A percentile compares a stretch with the other conserved stretches of the same genome.
Evolutionary conservation across 2,797 vertebrate species (phyloP).

Genomic region (Chelidonichthys spinosus): DNA sequence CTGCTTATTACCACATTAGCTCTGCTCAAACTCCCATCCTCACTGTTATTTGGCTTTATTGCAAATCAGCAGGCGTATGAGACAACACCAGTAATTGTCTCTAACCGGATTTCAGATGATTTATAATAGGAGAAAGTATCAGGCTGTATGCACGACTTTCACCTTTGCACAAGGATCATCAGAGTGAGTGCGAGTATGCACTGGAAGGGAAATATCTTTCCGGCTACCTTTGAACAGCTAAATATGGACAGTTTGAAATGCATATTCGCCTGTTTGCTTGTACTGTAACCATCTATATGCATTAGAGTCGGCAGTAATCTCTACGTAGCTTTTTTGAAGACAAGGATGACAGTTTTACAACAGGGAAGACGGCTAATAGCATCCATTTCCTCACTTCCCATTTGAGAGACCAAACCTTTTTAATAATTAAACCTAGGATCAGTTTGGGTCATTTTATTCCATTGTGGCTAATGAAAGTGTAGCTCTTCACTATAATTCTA

Average conservation of each 20-base stretch:
- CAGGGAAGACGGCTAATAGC: neutral
- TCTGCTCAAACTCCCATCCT: neutral
- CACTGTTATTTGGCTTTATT: constrained; percentile 40
- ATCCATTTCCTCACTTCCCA: neutral
- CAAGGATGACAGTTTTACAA: constrained; percentile 6
- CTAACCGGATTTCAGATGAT: constrained; percentile 51
- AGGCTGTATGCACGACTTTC: constrained; percentile 14
- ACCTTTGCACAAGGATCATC: constrained; percentile 22
- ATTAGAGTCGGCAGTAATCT: constrained; percentile 25
- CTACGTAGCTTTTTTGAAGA: neutral
- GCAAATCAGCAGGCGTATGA: constrained; percentile 33
- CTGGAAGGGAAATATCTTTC: constrained; percentile 6
- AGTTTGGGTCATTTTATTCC: neutral
- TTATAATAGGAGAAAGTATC: constrained; percentile 35
- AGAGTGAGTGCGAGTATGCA: constrained; percentile 12
- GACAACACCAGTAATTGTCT: constrained; percentile 28
- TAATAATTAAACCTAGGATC: neutral
- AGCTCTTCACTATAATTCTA: neutral
- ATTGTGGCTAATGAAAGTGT: neutral
- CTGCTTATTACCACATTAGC: constrained; percentile 26
- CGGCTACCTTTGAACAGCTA: constrained; percentile 44
- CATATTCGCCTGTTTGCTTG: constrained; percentile 22
- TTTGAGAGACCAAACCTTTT: neutral
- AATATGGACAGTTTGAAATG: constrained; percentile 51
- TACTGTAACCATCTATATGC: constrained; percentile 31